Evolutionary conservation across 1,140 invertebrate species (phyloP), one percentile per base, ranked within the genome.

Genomic region (Drosophila kohkoa): DNA sequence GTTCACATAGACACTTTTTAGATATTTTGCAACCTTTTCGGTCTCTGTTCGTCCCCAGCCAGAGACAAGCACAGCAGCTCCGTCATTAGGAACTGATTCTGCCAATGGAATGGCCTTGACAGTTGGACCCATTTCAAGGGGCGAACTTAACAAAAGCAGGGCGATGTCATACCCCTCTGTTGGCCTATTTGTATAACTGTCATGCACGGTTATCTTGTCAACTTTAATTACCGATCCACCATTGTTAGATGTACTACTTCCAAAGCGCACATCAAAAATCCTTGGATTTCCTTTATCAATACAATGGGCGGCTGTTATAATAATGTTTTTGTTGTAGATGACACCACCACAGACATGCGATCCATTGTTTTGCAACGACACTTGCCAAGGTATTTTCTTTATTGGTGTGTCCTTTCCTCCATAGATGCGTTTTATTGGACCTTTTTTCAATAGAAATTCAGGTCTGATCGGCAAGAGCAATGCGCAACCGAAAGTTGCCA

Each of bases 231-330:
- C 10, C 11, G 10, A 1, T 20, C 55, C 58, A 4, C 41, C 58
- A 1, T 15, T 15, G 1, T 60, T 28, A 6, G 15, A 3, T 7
- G 15, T 2, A 7, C 30, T 30, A n/a, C 20, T 30, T 5, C 58
- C 58, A 16, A 15, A 43, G 11, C 58, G 58, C 6, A 60, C 41
- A 1, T 3, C 13, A 30, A 59, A 1, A 13, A 3, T 10, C 5
- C 13, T 13, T 2, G n/a, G 5, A 30, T 7, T 1, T 13, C 1
- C 15, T 1, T 8, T 6, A 8, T 8, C 7, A 1, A 62, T 4
- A n/a, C 71, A 74, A 28, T 74, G 71, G 4, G 30, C 71, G n/a
- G 71, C 71, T 0, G 71, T 74, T 5, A 76, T 6, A n/a, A 76
- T 15, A 8, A 73, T 54, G 13, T 43, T 11, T 2, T n/a, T 6